Conservation (phyloP, 2,113 vertebrate genomes). For the Halichoerus grypus region DNA sequence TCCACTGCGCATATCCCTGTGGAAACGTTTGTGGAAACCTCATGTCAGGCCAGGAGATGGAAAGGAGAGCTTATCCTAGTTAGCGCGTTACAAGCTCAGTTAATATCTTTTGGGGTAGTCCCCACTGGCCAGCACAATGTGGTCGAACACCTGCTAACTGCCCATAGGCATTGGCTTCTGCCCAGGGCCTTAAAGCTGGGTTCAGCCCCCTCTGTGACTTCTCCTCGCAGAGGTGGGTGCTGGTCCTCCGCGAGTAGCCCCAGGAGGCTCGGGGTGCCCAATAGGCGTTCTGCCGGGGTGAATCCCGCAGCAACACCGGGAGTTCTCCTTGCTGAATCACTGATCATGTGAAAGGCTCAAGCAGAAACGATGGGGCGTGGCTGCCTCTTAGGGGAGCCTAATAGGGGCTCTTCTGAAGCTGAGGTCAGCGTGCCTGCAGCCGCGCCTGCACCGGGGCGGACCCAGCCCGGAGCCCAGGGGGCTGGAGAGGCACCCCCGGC, state of each 20-base stretch:
- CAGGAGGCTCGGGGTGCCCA: conserved; percentile 92
- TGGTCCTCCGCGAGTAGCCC: conserved; percentile 92
- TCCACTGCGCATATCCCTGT: rapidly evolving
- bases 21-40: background rate
- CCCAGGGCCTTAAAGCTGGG: rapidly evolving
- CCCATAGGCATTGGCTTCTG: rapidly evolving
- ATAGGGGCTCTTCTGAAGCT: background rate
- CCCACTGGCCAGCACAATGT: background rate
- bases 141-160: background rate
- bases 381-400: background rate
- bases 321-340: background rate
- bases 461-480: too few species aligned
- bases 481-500: background rate
- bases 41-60: background rate
- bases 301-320: conserved; percentile 92
- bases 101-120: background rate
- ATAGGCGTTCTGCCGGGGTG: conserved; percentile 92
- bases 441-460: rapidly evolving
- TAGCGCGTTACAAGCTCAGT: background rate
- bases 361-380: background rate
- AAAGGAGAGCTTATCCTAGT: background rate
- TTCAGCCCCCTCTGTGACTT: background rate
- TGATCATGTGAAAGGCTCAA: background rate
- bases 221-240: background rate
- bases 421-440: background rate